Conservation (phyloP, 2,113 vertebrate genomes). For the Lipophrys pholis region DNA sequence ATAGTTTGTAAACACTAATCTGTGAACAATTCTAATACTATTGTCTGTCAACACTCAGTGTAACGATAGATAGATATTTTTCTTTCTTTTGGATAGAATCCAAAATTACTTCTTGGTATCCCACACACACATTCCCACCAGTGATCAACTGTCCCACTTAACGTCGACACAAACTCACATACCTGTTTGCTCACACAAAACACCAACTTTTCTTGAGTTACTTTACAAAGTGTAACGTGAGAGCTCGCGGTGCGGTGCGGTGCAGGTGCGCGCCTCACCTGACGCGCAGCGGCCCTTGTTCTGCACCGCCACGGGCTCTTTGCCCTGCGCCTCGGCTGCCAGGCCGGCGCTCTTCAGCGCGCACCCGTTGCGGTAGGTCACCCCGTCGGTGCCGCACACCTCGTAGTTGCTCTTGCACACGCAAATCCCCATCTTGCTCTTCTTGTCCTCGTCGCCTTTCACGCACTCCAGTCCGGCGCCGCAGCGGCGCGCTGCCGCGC, state of each 20-base stretch:
- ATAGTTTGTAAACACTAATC: no score
- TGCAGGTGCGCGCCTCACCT: slow-evolving; percentile 80
- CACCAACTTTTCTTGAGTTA: no score
- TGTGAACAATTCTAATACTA: no score
- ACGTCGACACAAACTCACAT: no score
- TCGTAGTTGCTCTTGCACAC: slow-evolving; percentile 88
- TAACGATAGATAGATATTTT: no score
- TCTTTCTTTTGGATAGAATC: no score
- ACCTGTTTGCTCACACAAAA: no score
- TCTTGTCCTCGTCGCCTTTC: slow-evolving; percentile 71
- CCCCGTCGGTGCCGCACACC: slow-evolving; percentile 90
- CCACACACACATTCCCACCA: no score
- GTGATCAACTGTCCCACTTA: no score
- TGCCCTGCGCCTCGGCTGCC: slow-evolving; percentile 76
- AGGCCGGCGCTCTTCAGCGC: slow-evolving; percentile 86
- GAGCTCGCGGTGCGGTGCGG: neutral
- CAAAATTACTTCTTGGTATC: no score
- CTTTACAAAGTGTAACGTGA: no score
- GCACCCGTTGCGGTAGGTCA: slow-evolving; percentile 87
- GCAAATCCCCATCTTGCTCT: slow-evolving; percentile 83
- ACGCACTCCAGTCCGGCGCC: slow-evolving; percentile 86
- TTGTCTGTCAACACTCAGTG: no score
- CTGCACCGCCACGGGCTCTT: slow-evolving; percentile 79
- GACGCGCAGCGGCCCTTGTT: slow-evolving; percentile 91
- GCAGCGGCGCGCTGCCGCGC: slow-evolving; percentile 77